phyloP scores from a whole-genome alignment of 1,140 invertebrate species.

The Bombus impatiens region DNA sequence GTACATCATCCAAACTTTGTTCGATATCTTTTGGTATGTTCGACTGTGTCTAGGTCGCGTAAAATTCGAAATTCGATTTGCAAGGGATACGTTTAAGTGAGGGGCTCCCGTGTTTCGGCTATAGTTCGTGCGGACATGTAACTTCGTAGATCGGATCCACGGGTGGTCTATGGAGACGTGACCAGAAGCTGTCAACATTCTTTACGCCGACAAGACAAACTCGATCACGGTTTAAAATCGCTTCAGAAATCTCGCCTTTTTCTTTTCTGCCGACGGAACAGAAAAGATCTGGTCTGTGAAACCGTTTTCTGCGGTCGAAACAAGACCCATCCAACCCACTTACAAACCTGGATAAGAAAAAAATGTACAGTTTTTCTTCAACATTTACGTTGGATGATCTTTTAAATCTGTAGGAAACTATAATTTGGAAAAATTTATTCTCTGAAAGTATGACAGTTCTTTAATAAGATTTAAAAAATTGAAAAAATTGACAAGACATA shows the following conservation, averaged over 20 bases:
- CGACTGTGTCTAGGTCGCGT: not conserved
- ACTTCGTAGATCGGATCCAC: not conserved
- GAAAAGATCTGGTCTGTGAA: conserved; percentile 18
- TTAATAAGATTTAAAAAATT: no score
- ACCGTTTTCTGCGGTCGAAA: conserved; percentile 1
- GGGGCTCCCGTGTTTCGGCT: not conserved
- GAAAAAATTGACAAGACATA: no score
- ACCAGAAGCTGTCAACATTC: conserved; percentile 67
- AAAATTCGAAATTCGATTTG: conserved; percentile 34
- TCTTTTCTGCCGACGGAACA: not conserved
- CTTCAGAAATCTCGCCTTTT: not conserved
- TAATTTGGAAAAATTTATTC: no score
- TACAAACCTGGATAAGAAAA: conserved; percentile 30
- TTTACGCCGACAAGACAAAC: conserved; percentile 54
- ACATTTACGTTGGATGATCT: not conserved
- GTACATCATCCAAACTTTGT: not conserved
- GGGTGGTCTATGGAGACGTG: conserved; percentile 65
- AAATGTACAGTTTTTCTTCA: not conserved
- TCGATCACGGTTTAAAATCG: conserved; percentile 60
- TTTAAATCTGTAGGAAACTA: not conserved
- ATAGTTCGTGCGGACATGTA: conserved; percentile 29
- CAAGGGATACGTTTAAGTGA: conserved; percentile 14
- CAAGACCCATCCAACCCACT: conserved; percentile 27
- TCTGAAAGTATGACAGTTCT: no score
- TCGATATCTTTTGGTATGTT: not conserved